Conservation (phyloP, 2,113 vertebrate species). For the Ammodytes dubius region DNA sequence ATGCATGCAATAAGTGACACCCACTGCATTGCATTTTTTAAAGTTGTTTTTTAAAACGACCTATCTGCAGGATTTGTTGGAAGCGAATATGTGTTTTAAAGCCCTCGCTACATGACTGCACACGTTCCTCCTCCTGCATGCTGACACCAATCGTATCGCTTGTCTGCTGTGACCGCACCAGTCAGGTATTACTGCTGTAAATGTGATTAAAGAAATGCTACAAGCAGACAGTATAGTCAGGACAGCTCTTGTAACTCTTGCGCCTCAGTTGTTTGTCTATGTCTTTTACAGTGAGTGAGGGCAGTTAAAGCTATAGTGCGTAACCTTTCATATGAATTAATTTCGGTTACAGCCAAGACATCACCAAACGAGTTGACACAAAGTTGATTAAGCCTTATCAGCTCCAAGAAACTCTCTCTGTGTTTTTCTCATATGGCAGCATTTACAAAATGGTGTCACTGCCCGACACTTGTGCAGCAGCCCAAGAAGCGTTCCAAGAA, state of each 20-base stretch:
- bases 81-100: slow-evolving; percentile 15
- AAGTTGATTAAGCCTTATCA: no score
- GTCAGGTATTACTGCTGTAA: slow-evolving; percentile 66
- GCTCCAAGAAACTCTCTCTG: no score
- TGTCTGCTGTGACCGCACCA: slow-evolving; percentile 57
- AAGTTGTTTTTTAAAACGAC: neutral
- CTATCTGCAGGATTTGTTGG: neutral
- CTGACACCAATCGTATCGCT: slow-evolving; percentile 64
- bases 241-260: slow-evolving; percentile 26
- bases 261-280: slow-evolving; percentile 24
- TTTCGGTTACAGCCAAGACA: no score
- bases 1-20: neutral
- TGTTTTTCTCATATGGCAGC: no score
- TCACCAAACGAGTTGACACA: no score
- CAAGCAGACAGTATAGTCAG: slow-evolving; percentile 45
- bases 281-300: neutral
- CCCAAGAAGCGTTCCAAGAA: no score
- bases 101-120: slow-evolving; percentile 17
- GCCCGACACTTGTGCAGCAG: no score
- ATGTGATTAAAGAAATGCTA: slow-evolving; percentile 81
- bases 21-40: neutral
- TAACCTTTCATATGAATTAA: no score
- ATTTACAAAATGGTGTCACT: no score
- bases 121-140: slow-evolving; percentile 47
- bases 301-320: neutral